Base-by-base conservation (phyloP, 2,797 vertebrate genomes). In the Gymnoscopelus braueri region DNA sequence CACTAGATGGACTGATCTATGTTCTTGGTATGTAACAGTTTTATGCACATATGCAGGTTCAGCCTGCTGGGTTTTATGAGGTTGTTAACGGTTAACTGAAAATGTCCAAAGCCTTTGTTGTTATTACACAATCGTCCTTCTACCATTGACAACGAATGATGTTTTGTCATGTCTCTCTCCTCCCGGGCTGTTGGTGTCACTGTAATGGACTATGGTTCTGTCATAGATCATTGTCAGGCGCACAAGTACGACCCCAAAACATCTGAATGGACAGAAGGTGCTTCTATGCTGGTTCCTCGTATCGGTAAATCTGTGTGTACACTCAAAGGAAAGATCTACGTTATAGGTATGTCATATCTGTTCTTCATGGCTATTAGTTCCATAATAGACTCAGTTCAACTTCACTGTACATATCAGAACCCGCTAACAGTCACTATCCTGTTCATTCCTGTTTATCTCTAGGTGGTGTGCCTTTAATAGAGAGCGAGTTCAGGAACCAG, bases 251-350 rank as follows among this genome's bases (percentile, higher is more conserved):
- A 95, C 83, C 93, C 94, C 63, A 94, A 95, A 82, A 92, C 85
- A 0, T 77, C 82, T 0, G 29, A 61, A 0, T 95, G 94, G 94
- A 90, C 91, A 0, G 94, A 95, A 64, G 89, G 94, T 0, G 90
- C 94, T 0, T 89, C 93, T 3, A 95, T 95, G 94, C 94, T 93
- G 84, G 95, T 95, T 0, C 92, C 94, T n/a, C 94, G 94, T 76
- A 95, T 94, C 8, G 94, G 94, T 35, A 95, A 94, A 5, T 94
- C 93, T 9, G 93, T 94, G 39, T 95, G 94, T 68, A 93, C 91
- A 0, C 90, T 95, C 32, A 94, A 93, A 83, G 94, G 94, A 75
- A 95, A 94, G 82, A 89, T 95, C 63, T 95, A 94, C 3, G 90
- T 95, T 23, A 95, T 95, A 71, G 94, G 94, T 95, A 80, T 10